A percentile compares a stretch with the other conserved stretches of the same genome.
These are phyloP conservation scores for Balanococcus diminutus DNA, from an alignment of 2,888 invertebrate species.

Conservation along the genomic window DNA sequence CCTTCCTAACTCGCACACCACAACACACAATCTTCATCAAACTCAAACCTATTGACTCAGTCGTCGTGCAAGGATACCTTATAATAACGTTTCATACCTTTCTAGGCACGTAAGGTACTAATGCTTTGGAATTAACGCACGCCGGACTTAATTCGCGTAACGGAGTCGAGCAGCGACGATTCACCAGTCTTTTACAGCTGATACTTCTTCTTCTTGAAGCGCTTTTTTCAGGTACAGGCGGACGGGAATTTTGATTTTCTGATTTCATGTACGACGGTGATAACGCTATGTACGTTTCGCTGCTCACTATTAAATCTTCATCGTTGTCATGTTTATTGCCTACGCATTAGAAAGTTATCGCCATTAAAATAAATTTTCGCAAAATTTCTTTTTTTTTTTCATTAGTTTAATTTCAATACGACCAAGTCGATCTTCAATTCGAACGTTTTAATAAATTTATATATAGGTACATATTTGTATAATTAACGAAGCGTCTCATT, in stretches of 20 bases:
- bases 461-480: background rate
- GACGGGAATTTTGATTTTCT: conserved; percentile 48
- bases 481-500: background rate
- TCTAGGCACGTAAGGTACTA: conserved; percentile 49
- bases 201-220: conserved; percentile 46
- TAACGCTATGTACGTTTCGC: conserved; percentile 43
- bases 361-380: background rate
- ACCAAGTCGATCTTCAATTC: background rate
- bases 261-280: conserved; percentile 1
- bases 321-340: conserved; percentile 44
- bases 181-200: conserved; percentile 50
- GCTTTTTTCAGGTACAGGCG: conserved; percentile 51
- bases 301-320: conserved; percentile 49
- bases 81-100: conserved; percentile 38
- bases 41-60: background rate
- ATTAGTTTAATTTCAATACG: background rate
- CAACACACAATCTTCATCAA: background rate
- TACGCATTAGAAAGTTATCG: conserved; percentile 13
- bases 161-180: conserved; percentile 51
- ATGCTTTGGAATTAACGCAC: conserved; percentile 49
- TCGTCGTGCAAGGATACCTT: too few relatives aligned
- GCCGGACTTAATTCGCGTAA: conserved; percentile 53
- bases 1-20: background rate
- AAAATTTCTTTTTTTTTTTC: background rate
- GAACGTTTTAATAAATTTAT: background rate